These are phyloP conservation scores for Heliconius aoede DNA, from an alignment of 2,888 invertebrate species.

Conservation along the genomic window DNA sequence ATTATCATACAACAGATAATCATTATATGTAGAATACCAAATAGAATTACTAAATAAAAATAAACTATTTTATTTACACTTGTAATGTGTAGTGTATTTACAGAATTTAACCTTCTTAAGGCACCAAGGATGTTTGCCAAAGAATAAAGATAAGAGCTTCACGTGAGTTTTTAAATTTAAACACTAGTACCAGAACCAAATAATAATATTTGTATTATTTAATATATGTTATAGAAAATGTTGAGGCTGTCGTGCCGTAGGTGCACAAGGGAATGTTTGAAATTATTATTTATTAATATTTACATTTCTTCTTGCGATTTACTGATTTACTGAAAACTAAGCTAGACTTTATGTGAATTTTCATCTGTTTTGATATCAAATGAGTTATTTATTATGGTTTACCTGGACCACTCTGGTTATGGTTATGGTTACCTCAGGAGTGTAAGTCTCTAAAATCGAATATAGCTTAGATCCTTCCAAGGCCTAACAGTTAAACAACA, in stretches of 20 bases:
- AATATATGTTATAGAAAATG: too few species aligned
- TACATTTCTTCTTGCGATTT: too few species aligned
- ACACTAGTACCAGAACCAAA: background rate
- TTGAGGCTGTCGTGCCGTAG: too few species aligned
- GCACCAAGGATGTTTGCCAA: constrained; percentile 40
- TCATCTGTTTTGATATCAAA: background rate
- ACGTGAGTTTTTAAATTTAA: constrained; percentile 27
- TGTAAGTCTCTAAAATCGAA: too few species aligned
- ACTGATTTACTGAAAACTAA: too few species aligned
- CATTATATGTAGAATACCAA: too few species aligned
- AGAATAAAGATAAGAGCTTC: constrained; percentile 43
- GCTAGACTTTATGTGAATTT: background rate
- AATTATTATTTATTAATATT: too few species aligned
- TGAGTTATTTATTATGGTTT: background rate
- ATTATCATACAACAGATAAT: background rate
- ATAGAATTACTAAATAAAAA: background rate
- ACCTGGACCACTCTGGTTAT: too few species aligned
- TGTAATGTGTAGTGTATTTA: background rate
- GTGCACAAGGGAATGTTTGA: too few species aligned
- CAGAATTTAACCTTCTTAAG: constrained; percentile 42
- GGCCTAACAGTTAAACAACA: too few species aligned
- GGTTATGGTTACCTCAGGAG: too few species aligned
- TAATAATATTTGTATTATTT: background rate
- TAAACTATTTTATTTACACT: background rate
- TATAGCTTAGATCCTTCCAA: too few species aligned